Evolutionary conservation across 2,888 invertebrate genomes (phyloP).

Genomic region (Ethmia dodecea): DNA sequence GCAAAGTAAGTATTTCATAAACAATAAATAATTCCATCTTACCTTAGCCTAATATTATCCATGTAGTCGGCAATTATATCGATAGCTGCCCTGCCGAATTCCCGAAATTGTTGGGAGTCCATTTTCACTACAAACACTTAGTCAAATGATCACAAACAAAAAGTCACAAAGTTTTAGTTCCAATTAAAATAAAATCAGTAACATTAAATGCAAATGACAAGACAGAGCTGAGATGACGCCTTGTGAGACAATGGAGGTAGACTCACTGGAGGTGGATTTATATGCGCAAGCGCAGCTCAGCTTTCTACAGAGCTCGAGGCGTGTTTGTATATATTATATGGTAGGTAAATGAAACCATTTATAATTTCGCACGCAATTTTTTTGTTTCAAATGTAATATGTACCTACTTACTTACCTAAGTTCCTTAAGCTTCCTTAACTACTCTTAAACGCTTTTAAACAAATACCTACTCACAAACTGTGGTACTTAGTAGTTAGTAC

Average conservation of each 20-base stretch:
- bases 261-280: constrained; percentile 51
- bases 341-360: too few species aligned
- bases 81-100: constrained; percentile 91
- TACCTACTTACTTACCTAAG: too few species aligned
- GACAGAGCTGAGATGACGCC: constrained; percentile 43
- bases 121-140: constrained; percentile 63
- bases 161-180: constrained; percentile 2
- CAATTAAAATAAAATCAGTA: background rate
- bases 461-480: too few species aligned
- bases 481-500: too few species aligned
- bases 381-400: too few species aligned
- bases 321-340: constrained; percentile 10
- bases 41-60: constrained; percentile 89
- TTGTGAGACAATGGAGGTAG: constrained; percentile 57
- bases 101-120: constrained; percentile 87
- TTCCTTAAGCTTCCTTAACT: too few species aligned
- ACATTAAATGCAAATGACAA: constrained; percentile 4
- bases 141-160: constrained; percentile 4
- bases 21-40: too few species aligned
- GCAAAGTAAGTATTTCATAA: too few species aligned
- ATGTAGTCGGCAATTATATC: constrained; percentile 95
- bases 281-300: constrained; percentile 44
- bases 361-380: too few species aligned
- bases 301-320: constrained; percentile 51
- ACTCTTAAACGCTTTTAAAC: too few species aligned